Percentiles rank a stretch among this genome's conserved stretches.
These are phyloP conservation scores for Zosterops borbonicus DNA, from an alignment of 2,113 vertebrate genomes.

Conservation along the genomic window DNA sequence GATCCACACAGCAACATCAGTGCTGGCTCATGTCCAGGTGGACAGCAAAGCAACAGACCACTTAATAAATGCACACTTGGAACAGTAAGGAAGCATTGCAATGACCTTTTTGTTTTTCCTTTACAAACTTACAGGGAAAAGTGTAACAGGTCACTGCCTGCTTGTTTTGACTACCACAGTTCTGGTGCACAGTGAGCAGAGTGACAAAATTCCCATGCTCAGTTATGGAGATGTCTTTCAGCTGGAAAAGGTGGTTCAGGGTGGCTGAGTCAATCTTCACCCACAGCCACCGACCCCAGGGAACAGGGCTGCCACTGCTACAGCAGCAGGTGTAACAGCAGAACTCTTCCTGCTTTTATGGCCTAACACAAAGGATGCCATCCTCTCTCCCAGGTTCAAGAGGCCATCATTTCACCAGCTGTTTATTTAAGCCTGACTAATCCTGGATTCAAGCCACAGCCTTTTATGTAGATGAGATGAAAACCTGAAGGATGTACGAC, in stretches of 20 bases:
- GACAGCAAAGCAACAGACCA: neutral
- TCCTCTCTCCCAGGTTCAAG: neutral
- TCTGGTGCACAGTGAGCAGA: neutral
- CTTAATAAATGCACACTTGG: neutral
- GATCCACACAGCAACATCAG: neutral
- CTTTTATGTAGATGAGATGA: neutral
- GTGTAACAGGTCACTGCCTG: neutral
- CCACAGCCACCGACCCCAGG: neutral
- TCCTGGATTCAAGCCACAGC: neutral
- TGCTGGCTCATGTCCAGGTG: neutral
- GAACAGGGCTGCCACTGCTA: neutral
- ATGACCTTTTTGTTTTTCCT: neutral
- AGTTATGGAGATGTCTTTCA: neutral
- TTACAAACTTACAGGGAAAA: neutral
- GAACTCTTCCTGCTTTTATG: neutral
- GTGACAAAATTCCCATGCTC: neutral
- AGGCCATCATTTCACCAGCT: neutral
- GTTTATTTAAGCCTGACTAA: neutral
- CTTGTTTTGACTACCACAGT: neutral
- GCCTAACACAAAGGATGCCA: neutral
- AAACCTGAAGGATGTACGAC: neutral
- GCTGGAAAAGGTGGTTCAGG: neutral
- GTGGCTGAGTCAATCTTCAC: neutral
- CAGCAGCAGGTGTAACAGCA: neutral
- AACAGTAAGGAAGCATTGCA: neutral